Percentiles rank a stretch among this genome's conserved stretches.
These are phyloP conservation scores for Coreoperca whiteheadi DNA, from an alignment of 2,113 vertebrate genomes.

Conservation along the genomic window DNA sequence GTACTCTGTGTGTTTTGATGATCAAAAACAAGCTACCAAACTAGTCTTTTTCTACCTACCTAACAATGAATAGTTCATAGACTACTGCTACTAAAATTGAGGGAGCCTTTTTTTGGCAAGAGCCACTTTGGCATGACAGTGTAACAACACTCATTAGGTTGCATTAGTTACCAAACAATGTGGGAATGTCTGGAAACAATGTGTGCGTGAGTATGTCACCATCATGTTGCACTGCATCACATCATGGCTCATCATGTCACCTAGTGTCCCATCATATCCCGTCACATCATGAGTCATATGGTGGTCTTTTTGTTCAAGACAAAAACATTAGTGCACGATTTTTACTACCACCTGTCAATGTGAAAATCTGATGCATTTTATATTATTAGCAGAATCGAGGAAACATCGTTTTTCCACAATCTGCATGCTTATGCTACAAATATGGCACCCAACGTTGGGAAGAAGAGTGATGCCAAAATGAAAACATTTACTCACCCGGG, in stretches of 20 bases:
- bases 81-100: neutral
- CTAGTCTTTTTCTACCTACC: neutral
- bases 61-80: slow-evolving; percentile 8
- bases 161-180: slow-evolving; percentile 1
- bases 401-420: neutral
- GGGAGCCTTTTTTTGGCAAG: neutral
- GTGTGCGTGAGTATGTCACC: neutral
- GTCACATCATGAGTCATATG: slow-evolving; percentile 18
- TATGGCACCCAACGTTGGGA: neutral
- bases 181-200: slow-evolving; percentile 20
- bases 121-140: neutral
- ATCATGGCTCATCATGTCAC: neutral
- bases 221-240: slow-evolving; percentile 18
- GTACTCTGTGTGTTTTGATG: slow-evolving; percentile 30
- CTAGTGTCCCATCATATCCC: slow-evolving; percentile 23
- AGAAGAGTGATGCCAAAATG: slow-evolving; percentile 8
- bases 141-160: slow-evolving; percentile 1
- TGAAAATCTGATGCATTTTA: neutral
- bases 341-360: neutral
- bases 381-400: neutral
- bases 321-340: neutral
- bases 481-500: neutral
- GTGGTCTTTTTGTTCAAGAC: neutral
- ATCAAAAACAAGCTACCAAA: slow-evolving; percentile 21
- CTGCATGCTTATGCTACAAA: slow-evolving; percentile 2